A percentile compares a stretch with the other conserved stretches of the same genome.
phyloP scores from a whole-genome alignment of 2,113 vertebrate genomes.

The Pogonocichla stellata region DNA sequence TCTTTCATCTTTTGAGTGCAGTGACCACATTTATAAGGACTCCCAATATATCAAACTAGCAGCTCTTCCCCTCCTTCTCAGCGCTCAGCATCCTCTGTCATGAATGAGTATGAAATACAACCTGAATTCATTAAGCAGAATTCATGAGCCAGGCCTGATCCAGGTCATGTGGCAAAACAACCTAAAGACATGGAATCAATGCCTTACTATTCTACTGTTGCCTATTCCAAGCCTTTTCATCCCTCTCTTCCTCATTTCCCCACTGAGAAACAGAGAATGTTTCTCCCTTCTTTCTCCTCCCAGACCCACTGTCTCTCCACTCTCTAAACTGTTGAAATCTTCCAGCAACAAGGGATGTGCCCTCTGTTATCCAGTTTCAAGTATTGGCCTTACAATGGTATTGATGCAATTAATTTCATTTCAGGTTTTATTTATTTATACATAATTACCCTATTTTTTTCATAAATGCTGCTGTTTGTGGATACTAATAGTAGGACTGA shows the following conservation, averaged over 20 bases:
- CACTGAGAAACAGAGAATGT: background rate
- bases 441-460: background rate
- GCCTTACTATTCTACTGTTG: background rate
- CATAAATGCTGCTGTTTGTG: background rate
- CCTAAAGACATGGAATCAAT: background rate
- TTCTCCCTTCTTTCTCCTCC: background rate
- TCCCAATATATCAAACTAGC: background rate
- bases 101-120: background rate
- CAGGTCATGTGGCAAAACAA: background rate
- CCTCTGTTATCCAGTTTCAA: background rate
- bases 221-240: background rate
- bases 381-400: background rate
- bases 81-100: background rate
- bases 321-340: background rate
- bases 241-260: background rate
- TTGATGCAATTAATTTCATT: background rate
- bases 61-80: background rate
- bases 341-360: background rate
- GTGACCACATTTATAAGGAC: background rate
- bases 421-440: background rate
- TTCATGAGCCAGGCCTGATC: background rate
- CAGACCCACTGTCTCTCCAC: background rate
- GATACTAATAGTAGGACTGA: background rate
- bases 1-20: background rate
- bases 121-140: background rate